Evolutionary conservation across 1,140 invertebrate genomes (phyloP), one percentile per base, ranked within the genome.

Genomic region (Aphis gossypii): DNA sequence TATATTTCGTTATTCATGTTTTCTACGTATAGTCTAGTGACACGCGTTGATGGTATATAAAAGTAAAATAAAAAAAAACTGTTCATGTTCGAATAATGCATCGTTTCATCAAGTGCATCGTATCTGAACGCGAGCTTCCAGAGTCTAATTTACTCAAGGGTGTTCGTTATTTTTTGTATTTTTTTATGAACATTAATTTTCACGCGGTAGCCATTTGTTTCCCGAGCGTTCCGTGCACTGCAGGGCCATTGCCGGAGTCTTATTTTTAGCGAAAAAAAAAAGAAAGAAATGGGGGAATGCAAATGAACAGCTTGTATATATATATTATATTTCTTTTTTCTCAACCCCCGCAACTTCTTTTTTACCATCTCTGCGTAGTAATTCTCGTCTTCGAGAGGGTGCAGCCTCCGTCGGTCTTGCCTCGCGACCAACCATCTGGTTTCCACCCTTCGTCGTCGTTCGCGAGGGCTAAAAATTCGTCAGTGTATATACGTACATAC

Each of bases 321-420:
- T 89, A 89, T 23, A 18, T 51, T 76, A 82, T 51, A 82, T 82
- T 56, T 84, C 18, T 48, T 38, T 92, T 82, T 83, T 76, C 35
- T 84, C 92, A 93, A n/a, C 92, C 92, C 92, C 92, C 92, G 92
- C 92, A 44, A 82, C 48, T 54, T 51, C 82, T 86, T 93, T 93
- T 93, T 84, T 82, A 48, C 20, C 44, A 35, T 82, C 90, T 11
- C n/a, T 51, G 91, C 18, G 82, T 83, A 86, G 54, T 93, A 93
- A 86, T 86, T 86, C 68, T 84, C 76, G 76, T 92, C 91, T 92
- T 92, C 91, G 35, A 92, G 91, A 92, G 91, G 91, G 91, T 84
- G 68, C 51, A 21, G 51, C 51, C 88, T 30, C 89, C 51, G n/a
- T 25, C 48, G 88, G 25, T 89, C 11, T 54, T 56, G 89, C 56